These are phyloP conservation scores for Argyra leucocephala DNA, from an alignment of 2,888 invertebrate species.

Conservation along the genomic window DNA sequence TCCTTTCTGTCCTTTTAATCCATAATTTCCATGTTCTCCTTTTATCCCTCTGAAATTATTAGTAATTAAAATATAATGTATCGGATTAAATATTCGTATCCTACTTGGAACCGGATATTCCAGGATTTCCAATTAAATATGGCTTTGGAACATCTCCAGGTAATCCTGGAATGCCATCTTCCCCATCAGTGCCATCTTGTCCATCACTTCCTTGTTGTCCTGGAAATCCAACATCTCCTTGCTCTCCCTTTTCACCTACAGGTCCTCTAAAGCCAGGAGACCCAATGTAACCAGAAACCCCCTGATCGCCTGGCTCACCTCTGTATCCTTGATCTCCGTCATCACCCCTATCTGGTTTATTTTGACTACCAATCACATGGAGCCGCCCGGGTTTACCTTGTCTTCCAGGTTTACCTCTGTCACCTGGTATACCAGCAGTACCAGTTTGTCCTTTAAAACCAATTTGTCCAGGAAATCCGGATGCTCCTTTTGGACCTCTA, in stretches of 20 bases:
- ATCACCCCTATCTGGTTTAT: constrained; percentile 34
- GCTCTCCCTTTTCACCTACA: constrained; percentile 34
- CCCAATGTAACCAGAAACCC: constrained; percentile 34
- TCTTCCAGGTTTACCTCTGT: constrained; percentile 32
- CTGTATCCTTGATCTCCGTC: constrained; percentile 29
- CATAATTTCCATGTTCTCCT: constrained; percentile 43
- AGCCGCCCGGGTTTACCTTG: constrained; percentile 39
- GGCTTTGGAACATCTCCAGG: constrained; percentile 36
- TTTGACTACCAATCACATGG: constrained; percentile 31
- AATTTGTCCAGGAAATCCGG: constrained; percentile 42
- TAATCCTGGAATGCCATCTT: constrained; percentile 46
- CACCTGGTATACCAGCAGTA: constrained; percentile 46
- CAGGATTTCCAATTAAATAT: constrained; percentile 35
- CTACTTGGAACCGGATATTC: constrained; percentile 34
- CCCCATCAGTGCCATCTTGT: constrained; percentile 42
- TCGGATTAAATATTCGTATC: constrained; percentile 14
- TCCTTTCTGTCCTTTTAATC: constrained; percentile 51
- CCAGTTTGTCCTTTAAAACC: constrained; percentile 52
- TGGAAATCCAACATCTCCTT: constrained; percentile 37
- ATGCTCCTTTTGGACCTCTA: constrained; percentile 41
- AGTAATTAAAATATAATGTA: not conserved
- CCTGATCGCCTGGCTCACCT: constrained; percentile 34
- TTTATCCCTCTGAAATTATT: constrained; percentile 39
- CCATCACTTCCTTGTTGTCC: constrained; percentile 40
- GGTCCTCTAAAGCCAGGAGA: constrained; percentile 29